Evolutionary conservation across 2,113 vertebrate genomes (phyloP), one percentile per base, ranked within the genome.

Genomic region (Candoia aspera): DNA sequence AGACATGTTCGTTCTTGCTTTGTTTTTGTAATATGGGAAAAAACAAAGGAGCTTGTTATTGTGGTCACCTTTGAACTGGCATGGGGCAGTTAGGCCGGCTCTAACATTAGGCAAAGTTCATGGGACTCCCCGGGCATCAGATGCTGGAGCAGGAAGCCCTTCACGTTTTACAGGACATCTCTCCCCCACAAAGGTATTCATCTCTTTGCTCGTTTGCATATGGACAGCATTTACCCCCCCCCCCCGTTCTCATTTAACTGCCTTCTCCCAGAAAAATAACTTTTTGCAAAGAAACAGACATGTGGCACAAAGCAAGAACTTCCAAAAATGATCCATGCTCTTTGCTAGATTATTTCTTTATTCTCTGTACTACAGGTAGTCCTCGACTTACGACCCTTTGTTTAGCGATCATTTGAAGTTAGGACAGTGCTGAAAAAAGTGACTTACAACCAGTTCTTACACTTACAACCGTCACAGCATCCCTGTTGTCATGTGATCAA

Each of bases 101-200:
- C 6, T 37, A 8, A 19, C 68, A 9, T 79, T 79, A 21, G 0
- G 17, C 6, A 3, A 4, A 37, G 3, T 3, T 9, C 1, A 1
- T 1, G 73, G 33, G 33, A 79, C 17, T 3, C 73, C 17, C 21
- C 33, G 1, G 2, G 33, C 73, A 21, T 37, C 17, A 8, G 6
- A 79, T 37, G 3, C 73, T 79, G 73, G 17, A 42, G 21, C 19
- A 79, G 46, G 46, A 49, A 49, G 46, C 2, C 46, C 2, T 49
- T 5, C 46, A 49, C 46, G 2, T 49, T 49, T 49, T 49, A 49
- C 46, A 49, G 46, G 46, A 5, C 15, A 37, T 42, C 17, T 79
- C 33, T 33, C 37, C 19, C 73, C 8, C 6, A 0, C 17, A 8
- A 9, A 21, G 33, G 19, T 37, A 3, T 79, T 64, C 37, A 79